These are phyloP conservation scores for Volucella inflata DNA, from an alignment of 2,888 invertebrate species.

Conservation along the genomic window DNA sequence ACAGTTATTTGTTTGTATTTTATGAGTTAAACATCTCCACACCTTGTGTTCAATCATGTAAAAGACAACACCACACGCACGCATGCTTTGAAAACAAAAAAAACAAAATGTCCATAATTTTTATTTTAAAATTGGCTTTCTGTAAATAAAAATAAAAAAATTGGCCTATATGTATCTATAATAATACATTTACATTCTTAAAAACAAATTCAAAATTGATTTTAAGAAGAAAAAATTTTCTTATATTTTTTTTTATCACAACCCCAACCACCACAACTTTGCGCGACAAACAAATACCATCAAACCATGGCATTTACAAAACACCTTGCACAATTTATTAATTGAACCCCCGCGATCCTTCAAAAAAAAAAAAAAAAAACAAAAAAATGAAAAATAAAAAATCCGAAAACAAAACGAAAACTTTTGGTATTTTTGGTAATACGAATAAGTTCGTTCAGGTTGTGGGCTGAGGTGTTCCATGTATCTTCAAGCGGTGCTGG, in stretches of 20 bases:
- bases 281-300: slow-evolving; percentile 55
- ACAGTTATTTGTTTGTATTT: background rate
- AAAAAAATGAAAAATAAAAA: slow-evolving; percentile 55
- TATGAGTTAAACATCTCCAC: too few species aligned
- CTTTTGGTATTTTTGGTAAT: slow-evolving; percentile 76
- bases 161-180: slow-evolving; percentile 3
- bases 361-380: slow-evolving; percentile 63
- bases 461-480: slow-evolving; percentile 99
- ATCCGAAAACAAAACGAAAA: slow-evolving; percentile 65
- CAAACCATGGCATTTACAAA: slow-evolving; percentile 51
- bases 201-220: slow-evolving; percentile 60
- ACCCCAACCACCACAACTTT: slow-evolving; percentile 58
- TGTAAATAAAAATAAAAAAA: slow-evolving; percentile 42
- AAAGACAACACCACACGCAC: background rate
- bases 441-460: slow-evolving; percentile 86
- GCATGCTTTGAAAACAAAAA: background rate
- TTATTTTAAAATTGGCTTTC: slow-evolving; percentile 33
- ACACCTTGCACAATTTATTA: slow-evolving; percentile 63
- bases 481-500: slow-evolving; percentile 96
- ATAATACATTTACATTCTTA: slow-evolving; percentile 39
- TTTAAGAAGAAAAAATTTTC: slow-evolving; percentile 42
- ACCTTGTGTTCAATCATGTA: background rate
- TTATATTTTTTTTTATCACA: slow-evolving; percentile 64
- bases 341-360: slow-evolving; percentile 35
- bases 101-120: background rate